Evolutionary conservation across 23 tunicate genomes (phyloP).

Genomic region (Aplidium turbinatum): DNA sequence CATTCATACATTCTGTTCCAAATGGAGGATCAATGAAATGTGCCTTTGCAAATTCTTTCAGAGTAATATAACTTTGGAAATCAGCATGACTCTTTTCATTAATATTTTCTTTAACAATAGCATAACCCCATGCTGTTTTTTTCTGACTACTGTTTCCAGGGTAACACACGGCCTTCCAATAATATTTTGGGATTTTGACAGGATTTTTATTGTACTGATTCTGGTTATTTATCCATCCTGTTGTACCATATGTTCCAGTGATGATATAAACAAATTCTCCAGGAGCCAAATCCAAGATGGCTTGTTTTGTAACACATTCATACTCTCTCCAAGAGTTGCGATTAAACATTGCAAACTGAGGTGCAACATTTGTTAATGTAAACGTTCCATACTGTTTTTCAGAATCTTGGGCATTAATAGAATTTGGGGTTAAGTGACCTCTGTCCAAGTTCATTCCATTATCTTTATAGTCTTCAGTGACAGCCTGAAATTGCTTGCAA

Average conservation of each 20-base stretch:
- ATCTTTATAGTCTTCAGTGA: constrained; percentile 61
- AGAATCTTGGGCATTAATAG: constrained; percentile 65
- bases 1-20: constrained; percentile 82
- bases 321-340: constrained; percentile 72
- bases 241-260: constrained; percentile 85
- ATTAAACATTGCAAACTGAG: constrained; percentile 83
- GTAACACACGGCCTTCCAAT: constrained; percentile 98
- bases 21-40: constrained; percentile 63
- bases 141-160: constrained; percentile 56
- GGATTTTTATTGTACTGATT: constrained; percentile 41
- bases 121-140: constrained; percentile 74
- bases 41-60: constrained; percentile 55
- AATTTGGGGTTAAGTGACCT: constrained; percentile 91
- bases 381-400: constrained; percentile 77
- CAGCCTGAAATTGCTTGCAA: constrained; percentile 73
- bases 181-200: constrained; percentile 86
- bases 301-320: constrained; percentile 76
- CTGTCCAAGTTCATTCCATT: constrained; percentile 67
- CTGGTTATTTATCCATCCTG: constrained; percentile 37
- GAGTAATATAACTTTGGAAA: constrained; percentile 33
- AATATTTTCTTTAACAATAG: constrained; percentile 59
- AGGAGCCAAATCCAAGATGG: constrained; percentile 61
- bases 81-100: constrained; percentile 13
- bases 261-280: constrained; percentile 65
- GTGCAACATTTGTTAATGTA: constrained; percentile 97